Evolutionary conservation across 2,797 vertebrate genomes (phyloP).

Genomic region (Coregonus sp.): DNA sequence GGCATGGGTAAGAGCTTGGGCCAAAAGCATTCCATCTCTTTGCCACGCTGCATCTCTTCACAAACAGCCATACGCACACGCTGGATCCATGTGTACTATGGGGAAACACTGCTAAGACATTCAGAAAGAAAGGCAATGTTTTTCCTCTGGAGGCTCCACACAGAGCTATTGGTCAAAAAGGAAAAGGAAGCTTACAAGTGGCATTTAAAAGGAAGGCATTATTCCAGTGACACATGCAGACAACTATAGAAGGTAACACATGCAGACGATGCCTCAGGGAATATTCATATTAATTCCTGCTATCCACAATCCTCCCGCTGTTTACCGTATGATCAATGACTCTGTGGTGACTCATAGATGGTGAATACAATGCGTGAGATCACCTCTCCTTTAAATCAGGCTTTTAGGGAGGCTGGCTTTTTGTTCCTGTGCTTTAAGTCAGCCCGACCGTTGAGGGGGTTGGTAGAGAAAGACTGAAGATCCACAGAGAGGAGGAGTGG

Average conservation of each 20-base stretch:
- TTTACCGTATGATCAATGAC: constrained; percentile 30
- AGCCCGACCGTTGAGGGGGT: constrained; percentile 20
- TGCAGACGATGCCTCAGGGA: constrained; percentile 26
- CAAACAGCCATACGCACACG: neutral
- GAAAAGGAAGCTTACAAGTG: constrained; percentile 19
- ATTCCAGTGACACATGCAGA: constrained; percentile 32
- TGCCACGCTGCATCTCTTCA: neutral
- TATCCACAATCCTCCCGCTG: constrained; percentile 20
- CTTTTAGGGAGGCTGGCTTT: constrained; percentile 7
- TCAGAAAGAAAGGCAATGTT: neutral
- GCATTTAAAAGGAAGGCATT: constrained; percentile 10
- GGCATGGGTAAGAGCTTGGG: constrained; percentile 23
- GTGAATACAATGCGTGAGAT: constrained; percentile 43
- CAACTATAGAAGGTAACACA: constrained; percentile 21
- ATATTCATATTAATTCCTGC: constrained; percentile 34
- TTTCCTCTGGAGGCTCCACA: constrained; percentile 8
- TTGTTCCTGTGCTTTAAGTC: constrained; percentile 27
- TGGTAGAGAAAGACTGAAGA: constrained; percentile 12
- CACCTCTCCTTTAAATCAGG: constrained; percentile 38
- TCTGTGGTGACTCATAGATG: constrained; percentile 38
- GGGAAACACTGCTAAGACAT: neutral
- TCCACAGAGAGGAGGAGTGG: constrained; percentile 61
- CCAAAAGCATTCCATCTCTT: constrained; percentile 18
- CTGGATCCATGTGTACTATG: neutral
- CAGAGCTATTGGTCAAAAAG: constrained; percentile 13